Conservation (phyloP, 2,888 invertebrate species). For the Eristalis intricaria region DNA sequence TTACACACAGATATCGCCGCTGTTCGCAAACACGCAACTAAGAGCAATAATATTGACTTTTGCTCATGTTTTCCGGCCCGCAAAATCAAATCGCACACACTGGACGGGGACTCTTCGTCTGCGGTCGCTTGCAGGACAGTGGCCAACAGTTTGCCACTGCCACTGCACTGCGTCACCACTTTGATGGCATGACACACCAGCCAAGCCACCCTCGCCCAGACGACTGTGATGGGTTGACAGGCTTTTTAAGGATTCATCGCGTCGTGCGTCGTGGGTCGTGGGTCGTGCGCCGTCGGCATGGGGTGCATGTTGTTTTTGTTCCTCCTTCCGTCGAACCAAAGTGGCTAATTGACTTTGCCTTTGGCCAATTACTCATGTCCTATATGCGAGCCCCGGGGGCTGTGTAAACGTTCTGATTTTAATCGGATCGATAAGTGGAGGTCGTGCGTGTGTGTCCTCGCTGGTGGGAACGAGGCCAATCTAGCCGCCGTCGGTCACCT, state of each 20-base stretch:
- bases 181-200: not conserved
- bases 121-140: conserved; percentile 18
- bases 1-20: conserved; percentile 5
- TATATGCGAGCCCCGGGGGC: conserved; percentile 1
- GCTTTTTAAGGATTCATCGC: conserved; percentile 47
- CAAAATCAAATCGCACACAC: conserved; percentile 11
- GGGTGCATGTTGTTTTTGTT: conserved; percentile 50
- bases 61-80: conserved; percentile 14
- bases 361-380: conserved; percentile 62
- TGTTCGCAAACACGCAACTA: not conserved
- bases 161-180: conserved; percentile 28
- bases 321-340: conserved; percentile 33
- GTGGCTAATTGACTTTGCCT: conserved; percentile 66
- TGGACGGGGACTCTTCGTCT: conserved; percentile 5
- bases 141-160: conserved; percentile 35
- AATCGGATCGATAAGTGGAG: conserved; percentile 38
- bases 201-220: not conserved
- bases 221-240: not conserved
- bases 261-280: not conserved
- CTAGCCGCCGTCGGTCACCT: not conserved
- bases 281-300: not conserved
- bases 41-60: conserved; percentile 49
- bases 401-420: conserved; percentile 17
- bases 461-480: not conserved
- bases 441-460: conserved; percentile 22